These are phyloP conservation scores for Bombus cullumanus DNA, from an alignment of 1,140 invertebrate genomes.

Conservation along the genomic window DNA sequence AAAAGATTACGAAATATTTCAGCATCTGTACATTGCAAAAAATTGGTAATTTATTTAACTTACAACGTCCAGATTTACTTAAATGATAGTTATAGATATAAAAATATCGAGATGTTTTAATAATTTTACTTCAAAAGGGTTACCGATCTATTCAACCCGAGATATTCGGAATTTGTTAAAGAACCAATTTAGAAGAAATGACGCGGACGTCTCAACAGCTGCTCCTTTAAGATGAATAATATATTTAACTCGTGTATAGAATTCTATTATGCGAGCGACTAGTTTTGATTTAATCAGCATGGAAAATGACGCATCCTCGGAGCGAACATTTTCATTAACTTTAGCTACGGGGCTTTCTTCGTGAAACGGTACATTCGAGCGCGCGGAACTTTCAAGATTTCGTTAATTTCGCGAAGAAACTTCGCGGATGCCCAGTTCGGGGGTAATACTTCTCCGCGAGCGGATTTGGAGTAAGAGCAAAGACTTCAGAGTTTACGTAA, in stretches of 20 bases:
- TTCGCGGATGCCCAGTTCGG: background rate
- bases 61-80: background rate
- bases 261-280: too few relatives aligned
- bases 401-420: constrained; percentile 14
- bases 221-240: background rate
- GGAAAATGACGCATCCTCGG: background rate
- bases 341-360: background rate
- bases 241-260: background rate
- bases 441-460: background rate
- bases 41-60: too few relatives aligned
- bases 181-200: background rate
- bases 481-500: background rate
- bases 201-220: background rate
- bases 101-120: background rate
- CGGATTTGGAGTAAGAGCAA: background rate
- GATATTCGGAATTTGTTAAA: background rate
- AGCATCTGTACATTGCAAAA: too few relatives aligned
- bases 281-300: background rate
- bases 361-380: background rate
- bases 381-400: background rate
- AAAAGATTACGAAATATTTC: too few relatives aligned
- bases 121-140: background rate
- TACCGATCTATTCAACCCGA: background rate
- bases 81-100: background rate
- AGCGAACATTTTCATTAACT: background rate